Conservation (phyloP, 1,140 invertebrate species). For the Apis laboriosa region DNA sequence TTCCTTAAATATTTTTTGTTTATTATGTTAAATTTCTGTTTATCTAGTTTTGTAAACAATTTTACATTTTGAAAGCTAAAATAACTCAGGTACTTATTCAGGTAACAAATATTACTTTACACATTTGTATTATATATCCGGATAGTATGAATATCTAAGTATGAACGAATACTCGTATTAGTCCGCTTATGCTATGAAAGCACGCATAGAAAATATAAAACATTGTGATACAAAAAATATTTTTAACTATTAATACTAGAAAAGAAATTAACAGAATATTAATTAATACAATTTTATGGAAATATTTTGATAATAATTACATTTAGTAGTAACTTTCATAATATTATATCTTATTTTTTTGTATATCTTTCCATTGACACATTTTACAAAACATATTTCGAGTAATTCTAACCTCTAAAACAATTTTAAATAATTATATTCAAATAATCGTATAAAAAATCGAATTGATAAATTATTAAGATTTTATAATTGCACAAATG, state of each 20-base stretch:
- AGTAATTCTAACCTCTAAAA: neutral
- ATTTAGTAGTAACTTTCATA: constrained; percentile 21
- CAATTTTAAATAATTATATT: constrained; percentile 5
- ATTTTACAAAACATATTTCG: neutral
- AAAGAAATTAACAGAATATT: constrained; percentile 16
- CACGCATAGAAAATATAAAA: neutral
- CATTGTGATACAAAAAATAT: neutral
- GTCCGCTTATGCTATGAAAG: neutral
- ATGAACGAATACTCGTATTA: constrained; percentile 15
- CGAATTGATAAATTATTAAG: neutral
- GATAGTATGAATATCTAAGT: constrained; percentile 23
- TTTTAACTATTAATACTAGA: neutral
- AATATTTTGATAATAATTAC: neutral
- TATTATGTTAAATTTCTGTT: neutral
- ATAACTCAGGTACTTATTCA: constrained; percentile 12
- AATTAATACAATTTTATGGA: constrained; percentile 3
- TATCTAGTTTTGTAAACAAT: neutral
- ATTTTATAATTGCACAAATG: neutral
- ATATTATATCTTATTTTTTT: neutral
- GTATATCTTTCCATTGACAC: neutral
- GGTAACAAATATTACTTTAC: neutral
- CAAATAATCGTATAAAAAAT: neutral
- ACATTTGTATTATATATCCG: constrained; percentile 5
- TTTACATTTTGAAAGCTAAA: neutral
- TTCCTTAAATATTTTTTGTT: neutral